These are phyloP conservation scores for Latrodectus hesperus DNA, from an alignment of 2,888 invertebrate genomes.

Conservation along the genomic window DNA sequence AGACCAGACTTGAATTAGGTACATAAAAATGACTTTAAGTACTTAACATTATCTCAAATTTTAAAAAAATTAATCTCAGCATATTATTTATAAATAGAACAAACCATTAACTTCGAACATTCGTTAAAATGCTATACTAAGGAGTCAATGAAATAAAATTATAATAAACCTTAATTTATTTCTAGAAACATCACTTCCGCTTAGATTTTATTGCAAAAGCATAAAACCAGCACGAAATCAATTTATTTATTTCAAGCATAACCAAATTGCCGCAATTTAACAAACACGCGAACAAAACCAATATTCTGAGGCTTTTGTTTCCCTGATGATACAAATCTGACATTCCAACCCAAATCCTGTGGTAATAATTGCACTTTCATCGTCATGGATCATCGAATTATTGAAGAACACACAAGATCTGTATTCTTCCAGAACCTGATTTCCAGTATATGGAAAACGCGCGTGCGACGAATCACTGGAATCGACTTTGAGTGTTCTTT, in stretches of 20 bases:
- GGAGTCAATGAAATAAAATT: too few species aligned
- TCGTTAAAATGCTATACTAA: too few species aligned
- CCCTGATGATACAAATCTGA: not conserved
- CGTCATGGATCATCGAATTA: conserved; percentile 8
- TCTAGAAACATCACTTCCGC: too few species aligned
- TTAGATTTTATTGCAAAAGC: too few species aligned
- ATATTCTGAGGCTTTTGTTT: not conserved
- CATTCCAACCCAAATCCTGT: not conserved
- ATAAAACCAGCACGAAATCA: not conserved
- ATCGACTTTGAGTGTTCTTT: not conserved
- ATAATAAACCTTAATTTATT: too few species aligned
- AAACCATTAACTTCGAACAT: too few species aligned
- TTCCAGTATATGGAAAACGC: not conserved
- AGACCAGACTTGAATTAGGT: too few species aligned
- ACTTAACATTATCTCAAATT: too few species aligned
- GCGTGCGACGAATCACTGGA: not conserved
- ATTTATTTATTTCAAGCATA: not conserved
- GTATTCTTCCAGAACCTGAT: conserved; percentile 20
- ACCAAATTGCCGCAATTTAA: not conserved
- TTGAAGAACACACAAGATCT: conserved; percentile 15
- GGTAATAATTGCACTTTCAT: conserved; percentile 41
- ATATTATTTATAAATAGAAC: too few species aligned
- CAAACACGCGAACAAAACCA: not conserved
- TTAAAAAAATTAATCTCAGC: too few species aligned
- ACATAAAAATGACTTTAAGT: too few species aligned